phyloP scores from a whole-genome alignment of 1,140 invertebrate genomes.

The Drosophila ambigua region DNA sequence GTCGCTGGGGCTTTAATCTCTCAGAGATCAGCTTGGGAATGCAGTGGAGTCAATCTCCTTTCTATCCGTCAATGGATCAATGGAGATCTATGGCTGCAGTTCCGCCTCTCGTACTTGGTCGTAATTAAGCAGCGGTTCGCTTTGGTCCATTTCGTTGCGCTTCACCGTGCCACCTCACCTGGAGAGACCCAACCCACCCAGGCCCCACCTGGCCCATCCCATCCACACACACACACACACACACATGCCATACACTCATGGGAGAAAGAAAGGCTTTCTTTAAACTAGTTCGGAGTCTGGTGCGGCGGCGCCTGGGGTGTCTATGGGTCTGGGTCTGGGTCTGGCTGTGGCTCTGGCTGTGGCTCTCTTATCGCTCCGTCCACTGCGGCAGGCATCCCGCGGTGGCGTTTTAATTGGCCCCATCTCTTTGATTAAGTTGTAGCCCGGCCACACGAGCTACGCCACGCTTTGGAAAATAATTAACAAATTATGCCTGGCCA shows the following conservation, averaged over 20 bases:
- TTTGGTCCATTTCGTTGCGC: slow-evolving; percentile 52
- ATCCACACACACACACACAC: not conserved
- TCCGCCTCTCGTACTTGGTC: slow-evolving; percentile 28
- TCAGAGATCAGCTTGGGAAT: slow-evolving; percentile 25
- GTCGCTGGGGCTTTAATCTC: slow-evolving; percentile 25
- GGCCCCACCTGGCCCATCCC: not conserved
- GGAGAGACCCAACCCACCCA: slow-evolving; percentile 11
- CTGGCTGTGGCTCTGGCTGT: too few species aligned
- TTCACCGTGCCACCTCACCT: slow-evolving; percentile 9
- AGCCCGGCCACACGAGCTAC: slow-evolving; percentile 54
- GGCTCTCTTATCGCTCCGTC: slow-evolving; percentile 47
- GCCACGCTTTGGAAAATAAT: slow-evolving; percentile 72
- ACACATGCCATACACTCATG: not conserved
- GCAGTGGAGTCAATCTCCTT: slow-evolving; percentile 32
- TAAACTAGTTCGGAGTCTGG: slow-evolving; percentile 63
- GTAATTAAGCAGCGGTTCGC: slow-evolving; percentile 63
- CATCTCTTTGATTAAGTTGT: slow-evolving; percentile 82
- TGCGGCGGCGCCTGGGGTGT: slow-evolving; percentile 26
- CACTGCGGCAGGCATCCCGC: slow-evolving; percentile 41
- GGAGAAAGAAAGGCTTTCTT: slow-evolving; percentile 70
- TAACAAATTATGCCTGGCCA: slow-evolving; percentile 76
- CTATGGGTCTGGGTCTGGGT: too few species aligned
- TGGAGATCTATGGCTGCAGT: slow-evolving; percentile 31
- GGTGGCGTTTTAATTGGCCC: slow-evolving; percentile 79
- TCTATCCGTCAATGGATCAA: slow-evolving; percentile 53